Evolutionary conservation across 2,797 vertebrate species (phyloP).

Genomic region (Triplophysa bombifrons): DNA sequence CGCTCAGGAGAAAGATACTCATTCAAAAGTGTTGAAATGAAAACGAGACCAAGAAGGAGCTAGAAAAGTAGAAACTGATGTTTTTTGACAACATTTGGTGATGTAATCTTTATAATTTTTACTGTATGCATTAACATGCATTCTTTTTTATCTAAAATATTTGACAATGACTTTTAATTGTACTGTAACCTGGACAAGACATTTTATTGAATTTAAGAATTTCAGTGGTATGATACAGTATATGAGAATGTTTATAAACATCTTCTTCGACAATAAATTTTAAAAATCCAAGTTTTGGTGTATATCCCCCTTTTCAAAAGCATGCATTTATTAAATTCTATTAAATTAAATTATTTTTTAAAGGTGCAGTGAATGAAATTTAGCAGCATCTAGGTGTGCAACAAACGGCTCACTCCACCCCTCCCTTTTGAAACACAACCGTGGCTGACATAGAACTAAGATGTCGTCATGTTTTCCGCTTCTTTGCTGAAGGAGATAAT

Average conservation of each 20-base stretch:
- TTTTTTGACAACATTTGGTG: too few relatives aligned
- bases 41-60: slow-evolving; percentile 72
- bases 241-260: background rate
- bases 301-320: background rate
- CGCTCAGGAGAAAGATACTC: slow-evolving; percentile 80
- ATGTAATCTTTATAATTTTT: too few relatives aligned
- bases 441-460: too few relatives aligned
- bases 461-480: too few relatives aligned
- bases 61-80: slow-evolving; percentile 48
- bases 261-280: slow-evolving; percentile 1
- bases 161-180: background rate
- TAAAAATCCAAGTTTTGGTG: background rate
- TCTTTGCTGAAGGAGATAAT: too few relatives aligned
- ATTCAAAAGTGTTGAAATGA: slow-evolving; percentile 82
- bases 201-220: slow-evolving; percentile 1
- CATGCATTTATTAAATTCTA: background rate
- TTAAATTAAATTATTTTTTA: too few relatives aligned
- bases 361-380: too few relatives aligned
- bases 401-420: too few relatives aligned
- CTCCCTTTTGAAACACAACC: too few relatives aligned
- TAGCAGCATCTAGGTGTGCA: too few relatives aligned
- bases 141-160: background rate
- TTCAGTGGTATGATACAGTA: background rate
- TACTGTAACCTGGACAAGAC: background rate
- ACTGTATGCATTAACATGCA: too few relatives aligned